Evolutionary conservation across 2,888 invertebrate genomes (phyloP).

Genomic region (Cerastis rubricosa): DNA sequence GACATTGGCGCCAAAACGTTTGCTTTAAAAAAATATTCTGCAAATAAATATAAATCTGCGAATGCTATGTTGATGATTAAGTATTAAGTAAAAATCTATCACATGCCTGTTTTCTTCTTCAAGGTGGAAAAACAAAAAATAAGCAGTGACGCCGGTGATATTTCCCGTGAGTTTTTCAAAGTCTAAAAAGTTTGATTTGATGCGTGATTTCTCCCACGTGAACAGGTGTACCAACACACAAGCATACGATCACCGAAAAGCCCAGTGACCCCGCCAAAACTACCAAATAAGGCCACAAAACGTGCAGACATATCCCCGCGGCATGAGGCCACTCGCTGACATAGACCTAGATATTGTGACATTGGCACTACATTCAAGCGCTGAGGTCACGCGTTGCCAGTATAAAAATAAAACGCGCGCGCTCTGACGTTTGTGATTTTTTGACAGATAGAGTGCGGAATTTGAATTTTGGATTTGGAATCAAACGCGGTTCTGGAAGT

Average conservation of each 20-base stretch:
- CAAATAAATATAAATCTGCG: background rate
- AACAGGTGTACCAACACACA: conserved; percentile 55
- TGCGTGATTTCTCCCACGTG: conserved; percentile 36
- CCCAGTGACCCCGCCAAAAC: conserved; percentile 74
- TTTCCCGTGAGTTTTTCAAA: background rate
- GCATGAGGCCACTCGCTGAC: conserved; percentile 86
- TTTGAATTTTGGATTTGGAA: conserved; percentile 41
- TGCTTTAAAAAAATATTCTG: conserved; percentile 10
- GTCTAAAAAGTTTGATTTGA: conserved; percentile 8
- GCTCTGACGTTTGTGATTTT: conserved; percentile 73
- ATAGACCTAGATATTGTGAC: conserved; percentile 89
- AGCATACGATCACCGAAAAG: conserved; percentile 66
- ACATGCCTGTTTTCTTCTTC: background rate
- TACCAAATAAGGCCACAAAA: conserved; percentile 77
- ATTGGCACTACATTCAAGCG: conserved; percentile 90
- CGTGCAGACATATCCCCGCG: conserved; percentile 74
- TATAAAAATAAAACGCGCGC: conserved; percentile 86
- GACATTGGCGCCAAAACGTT: conserved; percentile 53
- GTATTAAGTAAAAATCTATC: conserved; percentile 9
- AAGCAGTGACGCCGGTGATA: background rate
- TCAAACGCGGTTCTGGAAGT: conserved; percentile 11
- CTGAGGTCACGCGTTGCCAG: conserved; percentile 86
- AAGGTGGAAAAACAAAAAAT: background rate
- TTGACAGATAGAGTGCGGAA: conserved; percentile 69
- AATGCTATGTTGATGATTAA: background rate